Percentiles rank a stretch among this genome's conserved stretches.
phyloP scores from a whole-genome alignment of 2,797 vertebrate genomes.

The Coregonus ussuriensis region DNA sequence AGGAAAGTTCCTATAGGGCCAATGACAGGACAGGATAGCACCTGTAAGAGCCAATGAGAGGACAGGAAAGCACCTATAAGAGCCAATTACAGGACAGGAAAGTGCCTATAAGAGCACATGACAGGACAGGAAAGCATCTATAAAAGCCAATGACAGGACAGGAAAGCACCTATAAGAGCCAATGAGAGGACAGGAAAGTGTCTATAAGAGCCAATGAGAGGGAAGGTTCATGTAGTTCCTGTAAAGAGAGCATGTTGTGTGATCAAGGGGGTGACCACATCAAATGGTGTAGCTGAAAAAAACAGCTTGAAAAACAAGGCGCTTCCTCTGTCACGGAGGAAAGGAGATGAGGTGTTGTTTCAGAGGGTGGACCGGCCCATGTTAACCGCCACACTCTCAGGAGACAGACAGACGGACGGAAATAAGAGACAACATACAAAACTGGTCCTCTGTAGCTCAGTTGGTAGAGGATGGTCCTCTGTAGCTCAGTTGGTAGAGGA shows the following conservation, averaged over 20 bases:
- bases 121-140: no score
- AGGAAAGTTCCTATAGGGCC: no score
- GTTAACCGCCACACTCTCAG: slow-evolving; percentile 63
- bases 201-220: no score
- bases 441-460: slow-evolving; percentile 19
- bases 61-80: no score
- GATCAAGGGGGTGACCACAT: slow-evolving; percentile 79
- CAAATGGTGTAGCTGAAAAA: slow-evolving; percentile 73
- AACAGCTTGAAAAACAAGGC: slow-evolving; percentile 78
- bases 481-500: no score
- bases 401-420: slow-evolving; percentile 52
- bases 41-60: slow-evolving; percentile 12
- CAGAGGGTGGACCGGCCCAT: slow-evolving; percentile 63
- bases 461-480: slow-evolving; percentile 3
- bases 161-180: slow-evolving; percentile 53
- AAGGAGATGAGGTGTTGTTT: slow-evolving; percentile 68
- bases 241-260: slow-evolving; percentile 77
- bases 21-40: slow-evolving; percentile 1
- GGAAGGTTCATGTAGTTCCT: background rate
- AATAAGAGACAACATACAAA: slow-evolving; percentile 52
- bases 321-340: slow-evolving; percentile 63
- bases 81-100: no score
- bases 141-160: background rate
- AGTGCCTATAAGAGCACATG: no score
- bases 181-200: slow-evolving; percentile 13